Evolutionary conservation across 64 coral and sea anemone species (phyloP).

Genomic region (Stichodactyla mertensii): DNA sequence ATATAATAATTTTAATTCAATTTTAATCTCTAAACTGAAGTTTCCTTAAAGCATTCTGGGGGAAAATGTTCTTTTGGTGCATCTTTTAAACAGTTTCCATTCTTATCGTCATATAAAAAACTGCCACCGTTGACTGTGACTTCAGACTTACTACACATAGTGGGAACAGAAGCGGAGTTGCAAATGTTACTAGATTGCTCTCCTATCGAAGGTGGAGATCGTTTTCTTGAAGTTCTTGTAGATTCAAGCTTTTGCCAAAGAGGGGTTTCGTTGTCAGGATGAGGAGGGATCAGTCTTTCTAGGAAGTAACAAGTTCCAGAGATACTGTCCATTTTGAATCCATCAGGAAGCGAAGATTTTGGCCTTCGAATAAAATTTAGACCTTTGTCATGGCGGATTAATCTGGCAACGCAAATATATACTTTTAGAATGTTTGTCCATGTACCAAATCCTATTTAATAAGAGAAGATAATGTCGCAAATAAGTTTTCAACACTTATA

Average conservation of each 20-base stretch:
- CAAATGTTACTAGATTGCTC: background rate
- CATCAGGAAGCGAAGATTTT: conserved; percentile 3
- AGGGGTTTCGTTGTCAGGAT: background rate
- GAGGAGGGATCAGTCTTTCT: background rate
- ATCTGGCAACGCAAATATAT: background rate
- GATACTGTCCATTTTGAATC: conserved; percentile 10
- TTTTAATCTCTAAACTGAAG: conserved; percentile 9
- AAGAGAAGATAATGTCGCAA: too few species aligned
- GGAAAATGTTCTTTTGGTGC: background rate
- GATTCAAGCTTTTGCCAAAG: conserved; percentile 20
- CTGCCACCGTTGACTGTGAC: background rate
- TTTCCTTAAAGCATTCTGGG: conserved; percentile 3
- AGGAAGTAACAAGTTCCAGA: conserved; percentile 23
- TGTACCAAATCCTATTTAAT: too few species aligned
- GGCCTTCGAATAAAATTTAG: conserved; percentile 10
- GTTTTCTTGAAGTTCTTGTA: background rate
- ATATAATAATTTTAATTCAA: background rate
- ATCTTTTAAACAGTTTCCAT: background rate
- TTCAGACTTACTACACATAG: background rate
- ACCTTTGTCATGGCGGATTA: conserved; percentile 17
- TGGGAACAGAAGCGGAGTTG: background rate
- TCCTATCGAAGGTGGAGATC: background rate
- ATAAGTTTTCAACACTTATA: too few species aligned
- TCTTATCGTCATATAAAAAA: conserved; percentile 3
- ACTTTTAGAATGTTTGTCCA: background rate